These are phyloP conservation scores for Priocnemis perturbator DNA, from an alignment of 2,888 invertebrate species.

Conservation along the genomic window DNA sequence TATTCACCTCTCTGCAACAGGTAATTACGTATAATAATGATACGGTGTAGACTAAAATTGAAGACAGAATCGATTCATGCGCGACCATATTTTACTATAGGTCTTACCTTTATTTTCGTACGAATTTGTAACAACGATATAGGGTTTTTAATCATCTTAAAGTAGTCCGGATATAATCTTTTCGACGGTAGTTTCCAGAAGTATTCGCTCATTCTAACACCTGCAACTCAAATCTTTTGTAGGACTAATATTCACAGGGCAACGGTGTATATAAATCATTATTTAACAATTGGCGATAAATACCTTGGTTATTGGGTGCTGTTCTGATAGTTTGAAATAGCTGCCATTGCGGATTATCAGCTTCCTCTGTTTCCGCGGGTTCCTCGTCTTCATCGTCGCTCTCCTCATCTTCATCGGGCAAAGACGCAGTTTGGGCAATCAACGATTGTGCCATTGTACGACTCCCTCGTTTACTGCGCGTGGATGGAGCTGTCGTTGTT, in stretches of 20 bases:
- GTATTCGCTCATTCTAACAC: slow-evolving; percentile 91
- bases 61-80: no score
- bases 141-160: slow-evolving; percentile 96
- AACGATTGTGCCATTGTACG: slow-evolving; percentile 75
- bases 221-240: slow-evolving; percentile 69
- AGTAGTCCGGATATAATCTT: slow-evolving; percentile 96
- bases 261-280: background rate
- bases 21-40: slow-evolving; percentile 12
- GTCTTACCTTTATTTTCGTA: slow-evolving; percentile 82
- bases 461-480: slow-evolving; percentile 71
- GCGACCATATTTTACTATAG: no score
- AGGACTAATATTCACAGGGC: background rate
- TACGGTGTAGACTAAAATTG: slow-evolving; percentile 5
- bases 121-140: slow-evolving; percentile 95
- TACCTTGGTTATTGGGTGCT: slow-evolving; percentile 78
- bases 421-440: slow-evolving; percentile 79
- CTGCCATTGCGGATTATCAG: slow-evolving; percentile 92
- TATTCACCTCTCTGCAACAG: slow-evolving; percentile 83
- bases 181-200: slow-evolving; percentile 95
- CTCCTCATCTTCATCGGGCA: slow-evolving; percentile 80
- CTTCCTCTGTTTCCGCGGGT: slow-evolving; percentile 76
- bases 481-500: slow-evolving; percentile 65
- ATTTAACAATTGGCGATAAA: background rate
- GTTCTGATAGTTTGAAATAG: slow-evolving; percentile 89
- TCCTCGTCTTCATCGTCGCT: slow-evolving; percentile 80